Evolutionary conservation across 2,888 invertebrate species (phyloP), one percentile per base, ranked within the genome.

Genomic region (Callimorpha dominula): DNA sequence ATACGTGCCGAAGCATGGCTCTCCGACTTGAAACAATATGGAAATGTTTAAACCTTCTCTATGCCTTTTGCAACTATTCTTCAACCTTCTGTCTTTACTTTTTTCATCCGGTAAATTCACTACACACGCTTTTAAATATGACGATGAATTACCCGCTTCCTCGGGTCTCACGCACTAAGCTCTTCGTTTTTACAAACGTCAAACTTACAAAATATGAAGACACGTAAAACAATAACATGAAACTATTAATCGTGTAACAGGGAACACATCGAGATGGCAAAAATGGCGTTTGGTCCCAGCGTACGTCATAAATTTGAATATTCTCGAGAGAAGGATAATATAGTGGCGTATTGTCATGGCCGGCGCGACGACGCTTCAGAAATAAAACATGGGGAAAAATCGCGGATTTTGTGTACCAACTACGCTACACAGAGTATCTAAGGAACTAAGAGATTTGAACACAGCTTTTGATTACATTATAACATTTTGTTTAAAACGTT

Each of bases 221-320:
- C 72, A 75, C 77, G 78, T 78, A 84, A 86, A 85, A 85, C 84
- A 85, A 81, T 85, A 81, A 82, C 80, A 87, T 76, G 87, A 86
- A 85, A 85, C 86, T 87, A 89, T 87, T 89, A 89, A 86, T 87
- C 82, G 85, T 84, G 81, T 78, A 81, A 81, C 84, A 81, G 71
- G 78, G 81, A 87, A 84, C 87, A 87, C 81, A 82, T 81, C 77
- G 85, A 84, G 84, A 86, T 86, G 83, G 88, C 87, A 88, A 86
- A 89, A 90, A 87, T 87, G 88, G 91, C 90, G 90, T 81, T 83
- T 78, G 70, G 20, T 80, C 79, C 79, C 79, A 79, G 90, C 86
- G 90, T 90, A 91, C 87, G 86, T 95, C 94, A 95, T 95, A 95
- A 95, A 95, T 95, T 93, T 94, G 92, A 94, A 94, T 93, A 93